These are phyloP conservation scores for Halichoerus grypus DNA, from an alignment of 2,113 vertebrate species.

Conservation along the genomic window DNA sequence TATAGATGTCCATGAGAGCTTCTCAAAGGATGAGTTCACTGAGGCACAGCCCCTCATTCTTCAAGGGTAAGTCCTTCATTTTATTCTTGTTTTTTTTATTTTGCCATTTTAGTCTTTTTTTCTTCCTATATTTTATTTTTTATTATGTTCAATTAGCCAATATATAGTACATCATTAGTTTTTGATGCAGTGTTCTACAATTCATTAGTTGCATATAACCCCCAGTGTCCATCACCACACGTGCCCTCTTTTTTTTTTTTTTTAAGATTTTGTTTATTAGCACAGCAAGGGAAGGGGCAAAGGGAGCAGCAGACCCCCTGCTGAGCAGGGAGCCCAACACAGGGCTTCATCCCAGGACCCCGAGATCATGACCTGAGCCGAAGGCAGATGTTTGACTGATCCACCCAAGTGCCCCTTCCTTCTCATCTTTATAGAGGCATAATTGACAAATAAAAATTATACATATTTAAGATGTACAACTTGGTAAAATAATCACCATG, in stretches of 20 bases:
- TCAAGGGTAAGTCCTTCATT: background rate
- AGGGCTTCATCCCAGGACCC: no score
- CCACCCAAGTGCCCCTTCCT: background rate
- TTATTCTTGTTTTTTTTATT: background rate
- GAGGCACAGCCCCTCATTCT: accelerated
- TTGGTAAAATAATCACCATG: background rate
- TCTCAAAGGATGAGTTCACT: accelerated
- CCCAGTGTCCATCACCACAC: no score
- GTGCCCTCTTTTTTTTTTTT: no score
- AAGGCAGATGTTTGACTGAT: background rate
- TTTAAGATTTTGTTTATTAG: no score
- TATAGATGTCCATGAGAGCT: background rate
- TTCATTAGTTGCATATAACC: no score
- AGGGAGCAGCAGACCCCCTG: no score
- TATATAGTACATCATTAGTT: no score
- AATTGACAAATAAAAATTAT: background rate
- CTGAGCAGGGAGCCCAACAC: no score
- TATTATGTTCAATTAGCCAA: no score
- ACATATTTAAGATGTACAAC: background rate
- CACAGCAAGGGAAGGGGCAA: no score
- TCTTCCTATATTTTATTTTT: background rate
- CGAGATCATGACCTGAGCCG: no score
- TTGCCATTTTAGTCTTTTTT: accelerated
- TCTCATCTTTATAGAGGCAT: background rate
- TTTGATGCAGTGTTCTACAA: no score